Evolutionary conservation across 1,140 invertebrate genomes (phyloP).

Genomic region (Drosophila busckii): DNA sequence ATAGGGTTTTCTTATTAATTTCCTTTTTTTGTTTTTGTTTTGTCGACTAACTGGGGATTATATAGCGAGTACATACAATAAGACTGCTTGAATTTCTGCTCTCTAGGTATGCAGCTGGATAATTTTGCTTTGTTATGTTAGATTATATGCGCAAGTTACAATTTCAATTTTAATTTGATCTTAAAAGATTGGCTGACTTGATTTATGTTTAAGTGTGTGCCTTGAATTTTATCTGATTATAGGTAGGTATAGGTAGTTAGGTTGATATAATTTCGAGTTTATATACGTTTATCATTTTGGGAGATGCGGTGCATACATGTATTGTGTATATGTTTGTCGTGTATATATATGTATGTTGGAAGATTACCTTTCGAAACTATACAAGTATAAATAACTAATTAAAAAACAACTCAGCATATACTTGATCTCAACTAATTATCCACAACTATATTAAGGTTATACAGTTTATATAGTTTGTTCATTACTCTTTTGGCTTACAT

Average conservation of each 20-base stretch:
- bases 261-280: slow-evolving; percentile 43
- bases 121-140: slow-evolving; percentile 29
- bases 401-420: slow-evolving; percentile 28
- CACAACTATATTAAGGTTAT: slow-evolving; percentile 34
- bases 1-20: background rate
- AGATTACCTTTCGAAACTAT: slow-evolving; percentile 56
- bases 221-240: slow-evolving; percentile 9
- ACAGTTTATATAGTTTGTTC: slow-evolving; percentile 31
- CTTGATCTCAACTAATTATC: slow-evolving; percentile 56
- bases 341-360: slow-evolving; percentile 25
- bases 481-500: slow-evolving; percentile 43
- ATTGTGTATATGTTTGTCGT: slow-evolving; percentile 17
- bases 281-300: slow-evolving; percentile 39
- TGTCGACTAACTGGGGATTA: background rate
- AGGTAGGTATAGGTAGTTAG: slow-evolving; percentile 38
- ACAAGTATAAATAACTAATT: slow-evolving; percentile 23
- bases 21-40: background rate
- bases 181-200: slow-evolving; percentile 29
- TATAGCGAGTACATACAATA: slow-evolving; percentile 3
- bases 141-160: slow-evolving; percentile 35
- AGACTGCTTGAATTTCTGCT: slow-evolving; percentile 19
- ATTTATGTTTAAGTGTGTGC: slow-evolving; percentile 27
- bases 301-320: slow-evolving; percentile 33
- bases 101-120: slow-evolving; percentile 30
- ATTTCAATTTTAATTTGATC: slow-evolving; percentile 25